Evolutionary conservation across 2,888 invertebrate species (phyloP).

Genomic region (Eupithecia pulchellata): DNA sequence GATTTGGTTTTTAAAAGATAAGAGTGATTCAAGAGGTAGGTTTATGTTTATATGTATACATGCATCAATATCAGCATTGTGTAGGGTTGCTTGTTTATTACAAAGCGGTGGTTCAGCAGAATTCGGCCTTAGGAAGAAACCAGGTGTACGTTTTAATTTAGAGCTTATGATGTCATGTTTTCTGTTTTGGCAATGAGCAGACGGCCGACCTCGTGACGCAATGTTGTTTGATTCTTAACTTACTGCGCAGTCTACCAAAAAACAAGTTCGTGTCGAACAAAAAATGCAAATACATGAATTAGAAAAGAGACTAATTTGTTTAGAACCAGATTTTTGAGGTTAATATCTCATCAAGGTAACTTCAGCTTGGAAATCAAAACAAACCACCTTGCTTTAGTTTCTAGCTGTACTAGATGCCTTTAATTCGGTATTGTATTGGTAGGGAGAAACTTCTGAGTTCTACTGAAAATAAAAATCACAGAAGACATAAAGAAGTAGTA

Average conservation of each 20-base stretch:
- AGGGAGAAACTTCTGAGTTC: neutral
- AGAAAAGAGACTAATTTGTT: conserved; percentile 1
- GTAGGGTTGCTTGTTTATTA: too few species aligned
- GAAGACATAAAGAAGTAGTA: neutral
- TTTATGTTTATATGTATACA: too few species aligned
- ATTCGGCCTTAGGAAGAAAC: neutral
- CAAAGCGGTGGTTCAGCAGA: too few species aligned
- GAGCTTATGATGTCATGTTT: conserved; percentile 44
- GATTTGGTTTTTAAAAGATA: too few species aligned
- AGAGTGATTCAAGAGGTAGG: too few species aligned
- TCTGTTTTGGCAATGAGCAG: conserved; percentile 77
- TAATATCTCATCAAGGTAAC: neutral
- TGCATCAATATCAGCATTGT: too few species aligned
- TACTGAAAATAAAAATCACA: neutral
- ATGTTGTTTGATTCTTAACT: conserved; percentile 11
- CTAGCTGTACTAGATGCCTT: too few species aligned
- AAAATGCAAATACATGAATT: conserved; percentile 1
- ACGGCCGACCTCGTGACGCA: conserved; percentile 71
- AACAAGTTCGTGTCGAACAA: conserved; percentile 16
- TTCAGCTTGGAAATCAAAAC: neutral
- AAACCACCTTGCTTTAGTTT: neutral
- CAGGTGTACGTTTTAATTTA: neutral
- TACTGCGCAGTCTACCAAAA: conserved; percentile 44
- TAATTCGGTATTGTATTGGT: neutral
- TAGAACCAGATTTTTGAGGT: neutral